Base-by-base conservation (phyloP, 2,113 vertebrate genomes). In the Pygoscelis antarcticus region DNA sequence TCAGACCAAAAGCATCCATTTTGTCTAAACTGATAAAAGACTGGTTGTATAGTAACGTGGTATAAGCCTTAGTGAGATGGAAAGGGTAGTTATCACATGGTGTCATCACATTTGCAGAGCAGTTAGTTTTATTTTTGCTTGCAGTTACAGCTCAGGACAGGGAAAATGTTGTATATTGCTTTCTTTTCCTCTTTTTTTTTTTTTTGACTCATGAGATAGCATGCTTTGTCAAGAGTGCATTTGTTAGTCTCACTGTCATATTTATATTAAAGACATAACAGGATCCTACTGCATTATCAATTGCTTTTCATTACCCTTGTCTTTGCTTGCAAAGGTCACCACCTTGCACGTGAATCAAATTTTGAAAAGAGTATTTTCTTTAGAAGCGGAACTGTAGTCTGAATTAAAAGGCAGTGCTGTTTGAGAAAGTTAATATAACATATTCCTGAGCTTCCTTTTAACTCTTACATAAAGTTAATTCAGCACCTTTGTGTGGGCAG, bases 241-340 rank as follows among this genome's bases (percentile, higher is more conserved):
- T 91, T 72, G 36, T 55, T 61, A 72, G 64, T 89, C 66, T 76
- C 36, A 34, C 76, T 90, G 32, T 81, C 61, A 32, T 66, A 88
- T 93, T 85, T 89, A 60, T 58, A 87, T 89, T 89, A 81, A 92
- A 93, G 68, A 75, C 70, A 64, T 89, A 94, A 89, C 36, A 44
- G 94, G 77, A 88, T 87, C 69, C 71, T 88, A 46, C 81, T 88
- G 94, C 86, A 83, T 72, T 74, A 76, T 88, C 96, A 93, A 92
- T 96, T 97, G 95, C 93, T 96, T 96, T 94, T 94, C 92, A 96
- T 95, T 88, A 84, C 65, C 83, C 78, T 96, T 68, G 34, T 64
- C 42, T 97, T 75, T 91, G 46, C 87, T 87, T 75, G 69, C 75
- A 58, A 27, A 88, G 93, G 87, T 71, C 89, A 65, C 70, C 74